These are phyloP conservation scores for Alviniconcha marisindica DNA, from an alignment of 1,140 invertebrate genomes.

Conservation along the genomic window DNA sequence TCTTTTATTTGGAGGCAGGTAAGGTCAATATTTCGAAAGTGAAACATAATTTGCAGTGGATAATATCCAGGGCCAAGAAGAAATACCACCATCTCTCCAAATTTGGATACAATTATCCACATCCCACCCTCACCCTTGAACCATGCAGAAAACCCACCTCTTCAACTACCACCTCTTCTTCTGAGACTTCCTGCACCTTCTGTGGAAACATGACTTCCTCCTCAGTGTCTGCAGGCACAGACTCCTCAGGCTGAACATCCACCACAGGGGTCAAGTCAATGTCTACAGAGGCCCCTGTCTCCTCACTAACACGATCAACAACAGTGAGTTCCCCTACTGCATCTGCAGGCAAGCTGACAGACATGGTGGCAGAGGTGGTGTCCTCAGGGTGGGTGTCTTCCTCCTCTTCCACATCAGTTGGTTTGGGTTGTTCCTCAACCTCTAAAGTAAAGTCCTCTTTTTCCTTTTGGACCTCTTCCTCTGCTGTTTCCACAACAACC, in stretches of 20 bases:
- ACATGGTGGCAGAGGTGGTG: conserved; percentile 23
- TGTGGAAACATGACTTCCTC: conserved; percentile 21
- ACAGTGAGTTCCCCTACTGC: background rate
- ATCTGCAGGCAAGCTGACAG: conserved; percentile 9
- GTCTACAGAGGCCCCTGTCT: conserved; percentile 24
- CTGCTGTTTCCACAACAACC: too few species aligned
- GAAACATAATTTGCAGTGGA: too few species aligned
- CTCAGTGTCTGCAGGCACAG: background rate
- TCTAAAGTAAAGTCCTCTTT: too few species aligned
- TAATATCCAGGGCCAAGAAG: too few species aligned
- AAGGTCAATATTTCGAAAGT: too few species aligned
- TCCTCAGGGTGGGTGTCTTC: conserved; percentile 6
- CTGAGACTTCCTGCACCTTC: background rate
- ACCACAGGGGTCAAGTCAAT: background rate
- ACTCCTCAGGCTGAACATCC: background rate
- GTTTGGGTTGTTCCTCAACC: conserved; percentile 35
- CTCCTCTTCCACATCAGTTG: conserved; percentile 40
- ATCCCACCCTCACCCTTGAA: background rate
- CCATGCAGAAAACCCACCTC: conserved; percentile 38
- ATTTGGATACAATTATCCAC: too few species aligned
- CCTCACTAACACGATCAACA: background rate
- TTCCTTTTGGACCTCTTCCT: too few species aligned
- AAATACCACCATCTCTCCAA: too few species aligned
- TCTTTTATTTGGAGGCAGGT: too few species aligned
- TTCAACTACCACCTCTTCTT: conserved; percentile 35